These are phyloP conservation scores for Oreochromis tanganicae DNA, from an alignment of 2,113 vertebrate genomes.

Conservation along the genomic window DNA sequence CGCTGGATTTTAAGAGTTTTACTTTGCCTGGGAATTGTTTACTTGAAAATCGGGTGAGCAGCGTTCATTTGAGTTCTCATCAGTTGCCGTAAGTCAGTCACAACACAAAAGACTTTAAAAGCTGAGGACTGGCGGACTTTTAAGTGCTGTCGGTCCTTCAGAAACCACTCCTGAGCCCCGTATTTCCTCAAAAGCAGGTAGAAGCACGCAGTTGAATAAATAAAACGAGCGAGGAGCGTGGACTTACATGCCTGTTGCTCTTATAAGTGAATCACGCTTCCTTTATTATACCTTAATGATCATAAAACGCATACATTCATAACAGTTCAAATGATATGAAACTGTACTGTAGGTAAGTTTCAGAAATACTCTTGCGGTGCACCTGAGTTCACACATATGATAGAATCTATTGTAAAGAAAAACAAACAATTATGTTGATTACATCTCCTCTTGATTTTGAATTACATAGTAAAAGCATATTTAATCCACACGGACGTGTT, in stretches of 20 bases:
- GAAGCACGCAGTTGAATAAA: background rate
- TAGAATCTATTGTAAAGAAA: background rate
- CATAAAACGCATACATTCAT: background rate
- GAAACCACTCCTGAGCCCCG: background rate
- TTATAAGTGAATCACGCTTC: background rate
- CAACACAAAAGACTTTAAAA: background rate
- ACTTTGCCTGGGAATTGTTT: slow-evolving; percentile 92
- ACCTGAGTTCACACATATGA: background rate
- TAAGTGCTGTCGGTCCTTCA: background rate
- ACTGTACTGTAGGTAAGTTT: background rate
- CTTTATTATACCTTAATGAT: background rate
- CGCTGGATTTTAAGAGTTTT: slow-evolving; percentile 94
- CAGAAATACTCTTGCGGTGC: background rate
- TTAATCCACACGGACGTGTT: background rate
- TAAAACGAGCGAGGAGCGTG: background rate
- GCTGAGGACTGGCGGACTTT: background rate
- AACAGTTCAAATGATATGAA: background rate
- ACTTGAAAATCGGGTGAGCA: slow-evolving; percentile 95
- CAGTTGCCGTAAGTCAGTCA: background rate
- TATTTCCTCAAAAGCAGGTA: background rate
- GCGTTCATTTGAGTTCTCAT: background rate
- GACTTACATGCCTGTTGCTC: background rate
- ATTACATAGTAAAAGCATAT: background rate
- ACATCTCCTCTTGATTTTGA: background rate
- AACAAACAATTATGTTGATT: background rate